These are phyloP conservation scores for Leptinotarsa juncta DNA, from an alignment of 2,888 invertebrate genomes.

Conservation along the genomic window DNA sequence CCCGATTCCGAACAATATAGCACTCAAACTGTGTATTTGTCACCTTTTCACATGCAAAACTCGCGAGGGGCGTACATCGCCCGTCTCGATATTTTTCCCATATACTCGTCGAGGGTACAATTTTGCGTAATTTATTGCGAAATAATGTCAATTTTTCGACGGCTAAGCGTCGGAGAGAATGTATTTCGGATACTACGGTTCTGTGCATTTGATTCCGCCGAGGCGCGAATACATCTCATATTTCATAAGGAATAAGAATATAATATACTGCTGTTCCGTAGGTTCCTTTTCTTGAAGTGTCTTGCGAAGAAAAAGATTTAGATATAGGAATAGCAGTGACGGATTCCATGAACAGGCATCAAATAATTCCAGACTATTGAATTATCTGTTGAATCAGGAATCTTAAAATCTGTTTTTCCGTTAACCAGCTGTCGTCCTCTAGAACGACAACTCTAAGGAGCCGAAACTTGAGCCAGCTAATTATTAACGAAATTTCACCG, in stretches of 20 bases:
- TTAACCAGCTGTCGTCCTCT: no score
- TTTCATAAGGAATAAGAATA: constrained; percentile 36
- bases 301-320: neutral
- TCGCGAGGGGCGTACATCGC: constrained; percentile 50
- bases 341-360: neutral
- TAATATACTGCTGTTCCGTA: constrained; percentile 24
- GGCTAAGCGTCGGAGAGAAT: constrained; percentile 45
- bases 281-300: constrained; percentile 9
- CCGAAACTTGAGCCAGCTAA: no score
- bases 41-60: constrained; percentile 62
- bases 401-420: no score
- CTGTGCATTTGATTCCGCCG: constrained; percentile 31
- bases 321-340: neutral
- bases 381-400: no score
- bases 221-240: constrained; percentile 34
- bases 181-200: constrained; percentile 42
- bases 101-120: constrained; percentile 62
- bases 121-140: constrained; percentile 63
- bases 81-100: constrained; percentile 59
- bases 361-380: no score
- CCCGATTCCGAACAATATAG: constrained; percentile 61
- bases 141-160: constrained; percentile 64
- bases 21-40: constrained; percentile 62
- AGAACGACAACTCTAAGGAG: no score
- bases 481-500: no score